These are phyloP conservation scores for Mobula hypostoma DNA, from an alignment of 2,113 vertebrate species.

Conservation along the genomic window DNA sequence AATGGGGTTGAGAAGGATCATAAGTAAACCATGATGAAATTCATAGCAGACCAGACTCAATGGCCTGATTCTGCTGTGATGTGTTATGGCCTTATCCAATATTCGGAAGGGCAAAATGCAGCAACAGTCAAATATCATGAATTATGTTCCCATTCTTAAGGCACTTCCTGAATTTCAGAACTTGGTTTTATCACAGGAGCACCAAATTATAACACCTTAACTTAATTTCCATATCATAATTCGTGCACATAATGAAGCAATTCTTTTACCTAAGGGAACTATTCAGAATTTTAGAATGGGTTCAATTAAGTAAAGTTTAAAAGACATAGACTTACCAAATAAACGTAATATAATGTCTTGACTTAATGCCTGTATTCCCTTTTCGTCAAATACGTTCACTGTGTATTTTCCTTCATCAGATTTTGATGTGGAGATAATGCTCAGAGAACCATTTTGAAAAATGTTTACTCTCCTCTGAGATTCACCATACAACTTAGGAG, in stretches of 20 bases:
- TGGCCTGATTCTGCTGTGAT: too few species aligned
- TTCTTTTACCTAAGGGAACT: background rate
- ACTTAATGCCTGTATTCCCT: background rate
- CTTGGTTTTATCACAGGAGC: background rate
- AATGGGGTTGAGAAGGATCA: too few species aligned
- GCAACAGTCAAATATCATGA: background rate
- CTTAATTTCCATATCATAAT: background rate
- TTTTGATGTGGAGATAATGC: background rate
- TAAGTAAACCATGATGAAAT: too few species aligned
- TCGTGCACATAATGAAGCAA: background rate
- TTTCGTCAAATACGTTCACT: background rate
- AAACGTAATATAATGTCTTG: background rate
- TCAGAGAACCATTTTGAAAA: constrained; percentile 11
- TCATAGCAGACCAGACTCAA: too few species aligned
- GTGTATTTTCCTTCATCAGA: background rate
- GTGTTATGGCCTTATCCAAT: too few species aligned
- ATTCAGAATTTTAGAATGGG: background rate
- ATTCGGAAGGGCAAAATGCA: background rate
- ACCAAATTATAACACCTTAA: background rate
- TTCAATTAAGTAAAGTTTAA: background rate
- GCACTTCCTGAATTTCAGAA: background rate
- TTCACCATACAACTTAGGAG: background rate
- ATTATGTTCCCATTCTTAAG: background rate
- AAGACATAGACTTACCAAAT: constrained; percentile 23
- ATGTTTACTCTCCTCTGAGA: background rate